Evolutionary conservation across 2,888 invertebrate species (phyloP).

Genomic region (Mamestra brassicae): DNA sequence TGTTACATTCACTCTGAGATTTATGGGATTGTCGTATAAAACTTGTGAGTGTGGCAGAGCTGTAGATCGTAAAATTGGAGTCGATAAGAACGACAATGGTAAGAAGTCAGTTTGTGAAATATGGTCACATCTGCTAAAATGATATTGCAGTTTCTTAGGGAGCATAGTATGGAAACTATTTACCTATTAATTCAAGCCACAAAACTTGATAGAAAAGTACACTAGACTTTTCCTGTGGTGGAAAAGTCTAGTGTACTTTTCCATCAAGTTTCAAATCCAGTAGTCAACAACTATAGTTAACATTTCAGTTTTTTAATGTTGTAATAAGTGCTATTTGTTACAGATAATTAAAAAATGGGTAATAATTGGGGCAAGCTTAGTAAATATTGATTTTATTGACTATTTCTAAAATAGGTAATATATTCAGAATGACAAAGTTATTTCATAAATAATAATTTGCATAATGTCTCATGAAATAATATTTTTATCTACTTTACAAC

Average conservation of each 20-base stretch:
- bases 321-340: too few relatives aligned
- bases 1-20: conserved; percentile 31
- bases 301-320: not conserved
- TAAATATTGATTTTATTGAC: too few relatives aligned
- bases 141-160: too few relatives aligned
- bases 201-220: not conserved
- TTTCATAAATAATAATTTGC: too few relatives aligned
- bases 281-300: not conserved
- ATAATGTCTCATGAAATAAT: too few relatives aligned
- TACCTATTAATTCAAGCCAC: not conserved
- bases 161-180: conserved; percentile 6
- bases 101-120: conserved; percentile 56
- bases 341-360: too few relatives aligned
- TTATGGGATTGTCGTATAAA: conserved; percentile 29
- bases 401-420: too few relatives aligned
- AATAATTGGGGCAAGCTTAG: too few relatives aligned
- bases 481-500: too few relatives aligned
- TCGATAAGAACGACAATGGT: conserved; percentile 58
- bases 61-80: conserved; percentile 59
- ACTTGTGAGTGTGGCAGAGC: conserved; percentile 32
- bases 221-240: not conserved
- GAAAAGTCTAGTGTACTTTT: too few relatives aligned
- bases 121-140: conserved; percentile 26
- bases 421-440: too few relatives aligned
- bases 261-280: too few relatives aligned